Evolutionary conservation across 1,140 invertebrate genomes (phyloP).

Genomic region (Brachionus rotundiformis): DNA sequence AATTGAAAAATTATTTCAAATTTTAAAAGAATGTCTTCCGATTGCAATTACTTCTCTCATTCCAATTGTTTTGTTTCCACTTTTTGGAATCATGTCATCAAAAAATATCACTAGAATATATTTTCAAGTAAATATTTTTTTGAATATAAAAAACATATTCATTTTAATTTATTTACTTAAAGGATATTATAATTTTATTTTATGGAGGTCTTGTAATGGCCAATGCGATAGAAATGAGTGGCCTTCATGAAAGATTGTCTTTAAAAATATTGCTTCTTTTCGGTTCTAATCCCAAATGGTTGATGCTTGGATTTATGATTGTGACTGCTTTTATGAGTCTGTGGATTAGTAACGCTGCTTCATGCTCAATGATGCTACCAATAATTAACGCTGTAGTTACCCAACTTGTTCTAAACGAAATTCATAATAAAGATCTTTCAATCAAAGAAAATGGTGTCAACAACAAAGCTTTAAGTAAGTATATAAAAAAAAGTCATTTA

Average conservation of each 20-base stretch:
- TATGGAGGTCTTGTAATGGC: slow-evolving; percentile 74
- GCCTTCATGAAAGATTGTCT: slow-evolving; percentile 80
- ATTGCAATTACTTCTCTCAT: slow-evolving; percentile 65
- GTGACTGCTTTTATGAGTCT: slow-evolving; percentile 65
- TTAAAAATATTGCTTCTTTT: slow-evolving; percentile 75
- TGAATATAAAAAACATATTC: neutral
- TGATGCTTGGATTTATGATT: slow-evolving; percentile 63
- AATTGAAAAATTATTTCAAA: too few species aligned
- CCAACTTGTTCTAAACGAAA: slow-evolving; percentile 9
- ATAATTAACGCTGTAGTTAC: slow-evolving; percentile 55
- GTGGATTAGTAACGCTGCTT: slow-evolving; percentile 66
- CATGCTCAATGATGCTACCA: slow-evolving; percentile 65
- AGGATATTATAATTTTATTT: slow-evolving; percentile 80
- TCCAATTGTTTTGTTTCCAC: slow-evolving; percentile 64
- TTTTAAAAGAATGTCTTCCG: slow-evolving; percentile 66
- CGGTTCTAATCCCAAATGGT: slow-evolving; percentile 68
- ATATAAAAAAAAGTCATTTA: too few species aligned
- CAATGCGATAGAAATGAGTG: slow-evolving; percentile 78
- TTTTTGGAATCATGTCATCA: slow-evolving; percentile 60
- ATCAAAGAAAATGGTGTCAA: neutral
- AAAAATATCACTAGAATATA: slow-evolving; percentile 57
- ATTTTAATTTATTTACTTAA: slow-evolving; percentile 60
- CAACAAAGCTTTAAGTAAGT: neutral
- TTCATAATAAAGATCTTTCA: neutral
- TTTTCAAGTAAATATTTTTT: slow-evolving; percentile 10